Base-by-base conservation (phyloP, 2,113 vertebrate genomes). In the Podilymbus podiceps region DNA sequence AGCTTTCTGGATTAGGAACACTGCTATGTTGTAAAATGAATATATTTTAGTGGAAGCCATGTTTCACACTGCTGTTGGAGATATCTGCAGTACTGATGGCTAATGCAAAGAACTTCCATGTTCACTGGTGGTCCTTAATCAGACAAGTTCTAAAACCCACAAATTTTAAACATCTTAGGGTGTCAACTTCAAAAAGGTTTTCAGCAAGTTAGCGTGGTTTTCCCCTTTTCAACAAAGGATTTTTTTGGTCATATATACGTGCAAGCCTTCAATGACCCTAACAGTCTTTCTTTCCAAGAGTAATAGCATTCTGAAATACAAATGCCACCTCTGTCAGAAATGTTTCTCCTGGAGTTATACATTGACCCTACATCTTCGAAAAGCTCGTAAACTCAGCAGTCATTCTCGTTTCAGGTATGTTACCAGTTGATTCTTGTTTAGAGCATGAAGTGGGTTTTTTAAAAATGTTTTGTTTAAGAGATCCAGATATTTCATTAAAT, bases 331-430 rank as follows among this genome's bases (percentile, higher is more conserved):
- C 64, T 98, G 97, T 89, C 97, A 98, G 93, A 98, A 99, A 84
- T 98, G 97, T 76, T 99, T 98, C 91, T 98, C 98, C 42, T 98
- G 98, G 97, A 98, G 97, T 96, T 98, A 98, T 81, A 98, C 98
- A 25, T 96, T 99, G 64, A 98, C 98, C 2, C 96, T 98, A 30
- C 97, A 98, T 75, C 98, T 98, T 35, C 72, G 85, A 47, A 98
- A 98, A 89, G 98, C 95, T 76, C 98, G 98, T 25, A 96, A 98
- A 71, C 95, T 99, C 46, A 98, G 97, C 81, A 98, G 97, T 76
- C 97, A 97, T 93, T 98, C 98, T n/a, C 95, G 87, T 72, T 99
- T 98, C 89, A 98, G 98, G 98, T 98, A 52, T 38, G 24, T 56
- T 77, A 35, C 38, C 55, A 50, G 20, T 8, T 44, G 38, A 74